Percentiles rank a stretch among this genome's conserved stretches.
These are phyloP conservation scores for Menidia beryllina DNA, from an alignment of 2,113 vertebrate species.

Conservation along the genomic window DNA sequence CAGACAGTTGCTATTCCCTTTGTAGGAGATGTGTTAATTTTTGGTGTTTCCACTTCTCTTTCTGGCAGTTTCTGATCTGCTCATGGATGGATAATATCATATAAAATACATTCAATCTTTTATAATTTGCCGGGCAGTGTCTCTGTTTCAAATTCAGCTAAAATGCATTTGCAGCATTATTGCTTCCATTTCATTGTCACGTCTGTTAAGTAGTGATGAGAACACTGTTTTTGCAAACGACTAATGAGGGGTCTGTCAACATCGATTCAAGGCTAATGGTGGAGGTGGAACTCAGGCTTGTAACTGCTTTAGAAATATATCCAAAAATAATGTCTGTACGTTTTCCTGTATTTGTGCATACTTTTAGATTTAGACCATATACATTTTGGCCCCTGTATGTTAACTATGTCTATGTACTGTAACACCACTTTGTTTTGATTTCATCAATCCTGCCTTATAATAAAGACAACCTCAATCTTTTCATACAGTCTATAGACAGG, in stretches of 20 bases:
- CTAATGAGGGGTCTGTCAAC: background rate
- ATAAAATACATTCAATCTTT: no score
- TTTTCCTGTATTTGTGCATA: background rate
- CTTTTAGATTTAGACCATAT: no score
- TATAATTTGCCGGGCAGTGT: no score
- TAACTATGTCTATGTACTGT: no score
- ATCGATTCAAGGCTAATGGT: background rate
- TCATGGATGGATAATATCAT: no score
- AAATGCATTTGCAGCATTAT: background rate
- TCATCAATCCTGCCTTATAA: no score
- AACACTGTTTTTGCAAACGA: background rate
- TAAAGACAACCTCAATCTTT: background rate
- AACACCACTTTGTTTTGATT: background rate
- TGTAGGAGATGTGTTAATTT: no score
- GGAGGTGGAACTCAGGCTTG: background rate
- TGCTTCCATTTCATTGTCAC: background rate
- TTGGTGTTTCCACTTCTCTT: no score
- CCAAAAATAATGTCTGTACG: background rate
- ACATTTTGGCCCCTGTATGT: no score
- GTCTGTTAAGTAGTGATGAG: background rate
- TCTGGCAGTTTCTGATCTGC: no score
- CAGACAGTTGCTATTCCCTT: no score
- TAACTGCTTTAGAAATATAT: background rate
- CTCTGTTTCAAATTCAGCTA: background rate
- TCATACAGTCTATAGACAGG: background rate